Conservation (phyloP, 1,140 invertebrate genomes). For the Drosophila sturtevanti region DNA sequence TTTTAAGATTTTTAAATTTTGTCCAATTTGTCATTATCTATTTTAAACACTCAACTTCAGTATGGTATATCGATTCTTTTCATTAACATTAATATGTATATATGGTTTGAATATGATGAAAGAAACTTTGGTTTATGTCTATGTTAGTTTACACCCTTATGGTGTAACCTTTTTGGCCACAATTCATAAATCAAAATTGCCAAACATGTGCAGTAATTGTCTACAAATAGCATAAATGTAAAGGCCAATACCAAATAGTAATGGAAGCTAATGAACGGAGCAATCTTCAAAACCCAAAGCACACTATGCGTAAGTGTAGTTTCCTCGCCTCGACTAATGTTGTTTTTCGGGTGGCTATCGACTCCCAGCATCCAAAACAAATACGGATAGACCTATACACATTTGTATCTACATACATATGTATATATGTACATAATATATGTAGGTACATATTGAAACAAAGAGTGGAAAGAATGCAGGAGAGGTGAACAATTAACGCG, state of each 20-base stretch:
- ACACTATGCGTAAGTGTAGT: slow-evolving; percentile 68
- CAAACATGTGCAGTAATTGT: slow-evolving; percentile 18
- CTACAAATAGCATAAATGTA: slow-evolving; percentile 15
- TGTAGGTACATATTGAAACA: slow-evolving; percentile 17
- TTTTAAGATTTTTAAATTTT: too few species aligned
- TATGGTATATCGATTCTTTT: too few species aligned
- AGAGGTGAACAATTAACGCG: slow-evolving; percentile 74
- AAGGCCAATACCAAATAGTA: slow-evolving; percentile 46
- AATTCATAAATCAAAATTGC: slow-evolving; percentile 23
- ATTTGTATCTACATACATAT: too few species aligned
- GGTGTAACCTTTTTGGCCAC: slow-evolving; percentile 10
- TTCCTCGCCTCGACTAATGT: slow-evolving; percentile 61
- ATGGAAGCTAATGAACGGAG: slow-evolving; percentile 69
- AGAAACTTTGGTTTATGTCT: background rate
- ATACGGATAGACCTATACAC: slow-evolving; percentile 50
- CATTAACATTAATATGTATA: too few species aligned
- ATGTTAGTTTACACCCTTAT: background rate
- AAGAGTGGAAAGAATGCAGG: slow-evolving; percentile 51
- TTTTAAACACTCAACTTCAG: too few species aligned
- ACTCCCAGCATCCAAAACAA: slow-evolving; percentile 55
- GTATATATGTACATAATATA: slow-evolving; percentile 14
- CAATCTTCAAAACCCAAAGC: slow-evolving; percentile 12
- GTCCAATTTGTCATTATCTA: too few species aligned
- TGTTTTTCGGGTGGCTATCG: slow-evolving; percentile 41
- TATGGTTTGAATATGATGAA: background rate